A percentile compares a stretch with the other conserved stretches of the same genome.
Evolutionary conservation across 2,797 vertebrate genomes (phyloP).

Genomic region (Onychomys torridus): DNA sequence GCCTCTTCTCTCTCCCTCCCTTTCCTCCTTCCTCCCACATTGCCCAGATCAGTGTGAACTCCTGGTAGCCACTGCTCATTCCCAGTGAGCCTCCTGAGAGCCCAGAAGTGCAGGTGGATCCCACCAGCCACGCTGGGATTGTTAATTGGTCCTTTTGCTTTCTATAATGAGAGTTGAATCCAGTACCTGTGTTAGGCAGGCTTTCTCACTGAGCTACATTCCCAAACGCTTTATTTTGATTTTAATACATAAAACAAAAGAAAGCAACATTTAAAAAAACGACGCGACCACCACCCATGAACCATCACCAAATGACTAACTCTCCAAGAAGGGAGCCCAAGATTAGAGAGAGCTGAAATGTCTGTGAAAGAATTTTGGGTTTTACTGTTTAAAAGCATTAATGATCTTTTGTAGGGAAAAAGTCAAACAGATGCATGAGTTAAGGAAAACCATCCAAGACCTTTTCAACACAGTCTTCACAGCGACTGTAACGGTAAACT

Average conservation of each 20-base stretch:
- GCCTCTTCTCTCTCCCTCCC: not conserved
- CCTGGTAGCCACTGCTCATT: not conserved
- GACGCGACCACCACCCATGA: not conserved
- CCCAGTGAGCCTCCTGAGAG: not conserved
- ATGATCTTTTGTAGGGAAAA: not conserved
- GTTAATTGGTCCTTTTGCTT: not conserved
- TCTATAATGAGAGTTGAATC: not conserved
- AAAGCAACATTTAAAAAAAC: not conserved
- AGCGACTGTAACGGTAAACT: not conserved
- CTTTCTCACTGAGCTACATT: not conserved
- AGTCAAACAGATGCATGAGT: not conserved
- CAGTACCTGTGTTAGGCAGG: not conserved
- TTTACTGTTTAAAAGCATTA: not conserved
- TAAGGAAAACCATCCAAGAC: not conserved
- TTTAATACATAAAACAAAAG: not conserved
- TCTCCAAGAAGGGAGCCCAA: not conserved
- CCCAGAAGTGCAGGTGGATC: not conserved
- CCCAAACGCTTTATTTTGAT: not conserved
- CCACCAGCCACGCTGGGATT: too few relatives aligned
- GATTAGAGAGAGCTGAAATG: not conserved
- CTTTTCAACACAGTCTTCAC: not conserved
- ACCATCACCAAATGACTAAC: not conserved
- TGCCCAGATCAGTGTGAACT: not conserved
- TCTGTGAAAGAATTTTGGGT: not conserved
- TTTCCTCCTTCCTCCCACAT: not conserved